A percentile compares a stretch with the other conserved stretches of the same genome.
Conservation (phyloP, 2,888 invertebrate species). For the Archaeoteleia sp. region DNA sequence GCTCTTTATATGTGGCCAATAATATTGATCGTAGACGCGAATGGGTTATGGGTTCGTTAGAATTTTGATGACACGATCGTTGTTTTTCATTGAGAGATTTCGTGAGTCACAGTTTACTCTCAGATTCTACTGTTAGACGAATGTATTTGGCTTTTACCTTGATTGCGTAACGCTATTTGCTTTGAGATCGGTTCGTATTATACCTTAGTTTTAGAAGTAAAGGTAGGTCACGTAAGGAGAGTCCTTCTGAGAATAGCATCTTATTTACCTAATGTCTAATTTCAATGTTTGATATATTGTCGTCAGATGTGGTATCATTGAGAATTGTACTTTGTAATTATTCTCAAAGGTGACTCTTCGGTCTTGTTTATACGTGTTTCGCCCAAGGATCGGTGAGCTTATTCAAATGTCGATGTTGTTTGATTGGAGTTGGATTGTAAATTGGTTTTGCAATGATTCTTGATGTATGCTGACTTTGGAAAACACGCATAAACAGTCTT, state of each 20-base stretch:
- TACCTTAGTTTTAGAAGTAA: conserved; percentile 72
- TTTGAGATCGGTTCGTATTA: conserved; percentile 73
- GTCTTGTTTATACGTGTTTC: conserved; percentile 41
- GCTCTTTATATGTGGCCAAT: conserved; percentile 13
- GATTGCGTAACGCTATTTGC: conserved; percentile 75
- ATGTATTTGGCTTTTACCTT: conserved; percentile 75
- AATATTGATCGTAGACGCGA: no score
- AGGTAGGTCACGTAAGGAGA: conserved; percentile 67
- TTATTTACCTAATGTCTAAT: background rate
- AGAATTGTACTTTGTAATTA: conserved; percentile 6
- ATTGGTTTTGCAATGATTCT: background rate
- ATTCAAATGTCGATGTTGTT: background rate
- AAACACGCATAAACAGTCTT: conserved; percentile 36
- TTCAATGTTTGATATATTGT: background rate
- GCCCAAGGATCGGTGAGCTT: conserved; percentile 8
- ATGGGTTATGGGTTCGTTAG: conserved; percentile 25
- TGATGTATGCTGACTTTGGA: conserved; percentile 18
- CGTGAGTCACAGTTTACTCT: conserved; percentile 55
- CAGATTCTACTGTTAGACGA: conserved; percentile 59
- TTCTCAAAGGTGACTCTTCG: conserved; percentile 59
- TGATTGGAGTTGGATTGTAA: background rate
- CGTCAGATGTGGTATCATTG: background rate
- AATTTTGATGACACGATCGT: conserved; percentile 32
- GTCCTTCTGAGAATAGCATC: conserved; percentile 48
- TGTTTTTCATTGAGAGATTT: conserved; percentile 26